Evolutionary conservation across 2,888 invertebrate species (phyloP), one percentile per base, ranked within the genome.

Genomic region (Palloptera scutellata): DNA sequence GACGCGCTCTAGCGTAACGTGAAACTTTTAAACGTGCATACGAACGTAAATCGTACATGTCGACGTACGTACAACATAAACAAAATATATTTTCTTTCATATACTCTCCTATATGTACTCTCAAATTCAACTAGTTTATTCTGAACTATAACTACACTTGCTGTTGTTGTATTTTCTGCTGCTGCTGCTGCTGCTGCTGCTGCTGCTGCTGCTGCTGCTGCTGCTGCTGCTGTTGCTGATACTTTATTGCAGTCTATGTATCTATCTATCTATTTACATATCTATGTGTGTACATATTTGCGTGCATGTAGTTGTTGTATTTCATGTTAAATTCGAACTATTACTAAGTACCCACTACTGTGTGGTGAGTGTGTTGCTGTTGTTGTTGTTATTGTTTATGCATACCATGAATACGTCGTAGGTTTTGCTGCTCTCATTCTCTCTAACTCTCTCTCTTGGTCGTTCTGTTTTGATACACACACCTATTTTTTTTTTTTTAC

Each of bases 191-290:
- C 11, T 10, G 13, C 3, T 41, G 58, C 20, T 54, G 54, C 17
- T 45, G 13, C 54, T 13, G 20, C 54, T 20, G 30, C 48, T 48
- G 51, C 61, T 19, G 20, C 51, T 30, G n/a, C 58, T 19, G 40
- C 13, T 48, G 48, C 61, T 51, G 61, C 51, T 61, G 61, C 51
- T 48, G 61, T 61, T 48, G 51, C n/a, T 48, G 13, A 15, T 54
- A 13, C 13, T 20, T 55, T 48, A n/a, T 48, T 15, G 20, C 40
- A 55, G 13, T 48, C 51, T 48, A 48, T 52, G 5, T 61, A 30
- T 15, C 19, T 43, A 42, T 11, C 20, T 40, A 61, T 10, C 13
- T 6, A 40, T 30, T 6, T 12, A 41, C 17, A 30, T 15, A 15
- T 8, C 2, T 40, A 11, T 63, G 6, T 30, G 45, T 45, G 13